Conservation (phyloP, 2,113 vertebrate species). For the Protomyctophum bolini region DNA sequence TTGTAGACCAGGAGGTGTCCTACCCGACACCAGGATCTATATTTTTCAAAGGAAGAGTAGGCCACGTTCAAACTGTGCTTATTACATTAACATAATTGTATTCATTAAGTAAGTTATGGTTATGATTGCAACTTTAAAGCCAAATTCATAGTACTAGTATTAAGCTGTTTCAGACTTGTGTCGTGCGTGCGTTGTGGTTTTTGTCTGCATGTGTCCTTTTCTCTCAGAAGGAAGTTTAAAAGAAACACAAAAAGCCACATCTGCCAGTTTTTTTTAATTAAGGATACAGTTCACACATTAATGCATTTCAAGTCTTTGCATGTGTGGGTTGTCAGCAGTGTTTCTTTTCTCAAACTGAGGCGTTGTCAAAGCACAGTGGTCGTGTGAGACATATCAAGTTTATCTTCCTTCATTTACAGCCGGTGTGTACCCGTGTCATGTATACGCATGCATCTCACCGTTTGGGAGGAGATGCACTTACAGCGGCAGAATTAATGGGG, state of each 20-base stretch:
- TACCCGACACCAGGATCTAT: neutral
- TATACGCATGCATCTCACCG: slow-evolving; percentile 1
- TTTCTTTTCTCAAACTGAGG: neutral
- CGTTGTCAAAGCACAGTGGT: slow-evolving; percentile 35
- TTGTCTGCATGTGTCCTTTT: slow-evolving; percentile 6
- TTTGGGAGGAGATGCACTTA: slow-evolving; percentile 55
- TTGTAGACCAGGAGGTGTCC: too few species aligned
- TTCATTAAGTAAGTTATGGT: too few species aligned
- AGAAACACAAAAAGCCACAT: neutral
- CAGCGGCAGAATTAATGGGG: slow-evolving; percentile 64
- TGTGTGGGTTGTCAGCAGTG: slow-evolving; percentile 3
- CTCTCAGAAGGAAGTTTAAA: slow-evolving; percentile 15
- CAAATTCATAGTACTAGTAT: too few species aligned
- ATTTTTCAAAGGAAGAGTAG: too few species aligned
- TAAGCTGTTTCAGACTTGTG: neutral
- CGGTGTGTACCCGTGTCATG: neutral
- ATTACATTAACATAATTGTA: too few species aligned
- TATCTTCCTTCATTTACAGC: slow-evolving; percentile 2
- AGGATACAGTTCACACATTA: neutral
- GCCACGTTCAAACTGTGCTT: too few species aligned
- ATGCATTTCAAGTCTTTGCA: slow-evolving; percentile 45
- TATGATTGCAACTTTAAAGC: too few species aligned
- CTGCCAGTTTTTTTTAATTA: neutral
- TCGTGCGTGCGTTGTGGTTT: neutral
- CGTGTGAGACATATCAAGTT: slow-evolving; percentile 6